Evolutionary conservation across 2,113 vertebrate species (phyloP).

Genomic region (Lampris megalopsis): DNA sequence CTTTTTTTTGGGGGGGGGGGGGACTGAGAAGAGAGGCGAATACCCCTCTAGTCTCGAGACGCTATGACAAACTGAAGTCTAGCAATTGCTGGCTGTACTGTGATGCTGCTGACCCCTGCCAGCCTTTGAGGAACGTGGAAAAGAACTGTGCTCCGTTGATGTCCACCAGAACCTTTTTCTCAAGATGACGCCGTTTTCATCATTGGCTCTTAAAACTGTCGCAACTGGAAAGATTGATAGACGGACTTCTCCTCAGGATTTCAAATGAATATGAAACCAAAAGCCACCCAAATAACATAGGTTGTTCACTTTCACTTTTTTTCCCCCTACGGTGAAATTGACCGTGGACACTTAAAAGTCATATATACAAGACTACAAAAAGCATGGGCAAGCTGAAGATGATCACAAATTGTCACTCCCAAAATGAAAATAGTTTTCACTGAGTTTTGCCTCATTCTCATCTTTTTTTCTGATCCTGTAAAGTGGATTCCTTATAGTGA

Average conservation of each 20-base stretch:
- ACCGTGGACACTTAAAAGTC: slow-evolving; percentile 42
- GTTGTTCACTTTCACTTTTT: slow-evolving; percentile 48
- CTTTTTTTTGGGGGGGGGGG: no score
- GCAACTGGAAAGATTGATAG: slow-evolving; percentile 63
- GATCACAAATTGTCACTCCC: slow-evolving; percentile 61
- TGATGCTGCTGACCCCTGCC: slow-evolving; percentile 44
- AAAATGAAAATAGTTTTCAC: slow-evolving; percentile 1
- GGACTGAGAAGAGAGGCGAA: neutral
- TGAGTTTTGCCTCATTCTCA: slow-evolving; percentile 25
- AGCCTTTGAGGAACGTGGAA: slow-evolving; percentile 28
- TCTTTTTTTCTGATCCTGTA: slow-evolving; percentile 10
- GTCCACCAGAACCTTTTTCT: neutral
- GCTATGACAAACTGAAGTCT: neutral
- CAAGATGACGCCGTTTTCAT: slow-evolving; percentile 12
- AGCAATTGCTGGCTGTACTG: slow-evolving; percentile 14
- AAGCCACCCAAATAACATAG: slow-evolving; percentile 51
- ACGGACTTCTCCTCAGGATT: slow-evolving; percentile 76
- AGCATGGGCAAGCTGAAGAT: slow-evolving; percentile 59
- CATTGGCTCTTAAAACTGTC: slow-evolving; percentile 13
- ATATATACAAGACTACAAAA: slow-evolving; percentile 54
- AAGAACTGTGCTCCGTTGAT: slow-evolving; percentile 24
- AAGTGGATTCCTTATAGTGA: slow-evolving; percentile 16
- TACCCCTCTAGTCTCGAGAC: neutral
- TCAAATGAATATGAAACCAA: slow-evolving; percentile 69
- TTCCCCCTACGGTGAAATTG: slow-evolving; percentile 25